A percentile compares a stretch with the other conserved stretches of the same genome.
These are phyloP conservation scores for Numenius arquata DNA, from an alignment of 2,113 vertebrate genomes.

Conservation along the genomic window DNA sequence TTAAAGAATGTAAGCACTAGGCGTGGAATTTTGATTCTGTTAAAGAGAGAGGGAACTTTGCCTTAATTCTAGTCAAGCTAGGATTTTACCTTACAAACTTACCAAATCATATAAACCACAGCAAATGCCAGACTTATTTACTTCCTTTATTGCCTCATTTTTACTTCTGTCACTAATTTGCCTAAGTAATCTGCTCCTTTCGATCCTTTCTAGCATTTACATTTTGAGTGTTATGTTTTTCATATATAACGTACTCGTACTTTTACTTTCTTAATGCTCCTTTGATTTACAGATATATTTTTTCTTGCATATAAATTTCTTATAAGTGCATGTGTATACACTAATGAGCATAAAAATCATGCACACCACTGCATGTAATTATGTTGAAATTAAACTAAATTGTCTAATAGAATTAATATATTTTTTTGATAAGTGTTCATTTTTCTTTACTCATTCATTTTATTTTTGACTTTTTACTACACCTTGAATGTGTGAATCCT, in stretches of 20 bases:
- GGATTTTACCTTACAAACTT: background rate
- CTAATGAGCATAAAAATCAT: background rate
- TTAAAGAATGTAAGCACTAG: background rate
- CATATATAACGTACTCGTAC: background rate
- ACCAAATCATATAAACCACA: background rate
- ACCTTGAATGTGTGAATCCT: background rate
- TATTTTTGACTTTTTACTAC: background rate
- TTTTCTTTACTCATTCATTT: background rate
- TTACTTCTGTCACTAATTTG: background rate
- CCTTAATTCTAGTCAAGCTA: background rate
- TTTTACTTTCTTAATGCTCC: background rate
- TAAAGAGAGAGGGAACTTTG: background rate
- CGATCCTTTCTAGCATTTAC: background rate
- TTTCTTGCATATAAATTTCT: background rate
- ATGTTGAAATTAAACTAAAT: background rate
- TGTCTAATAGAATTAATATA: background rate
- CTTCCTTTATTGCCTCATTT: background rate
- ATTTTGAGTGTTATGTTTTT: background rate
- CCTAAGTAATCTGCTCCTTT: background rate
- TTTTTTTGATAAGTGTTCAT: background rate
- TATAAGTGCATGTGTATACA: background rate
- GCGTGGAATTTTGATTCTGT: background rate
- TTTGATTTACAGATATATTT: background rate
- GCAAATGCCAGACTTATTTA: background rate
- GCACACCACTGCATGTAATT: background rate